Base-by-base conservation (phyloP, 2,113 vertebrate genomes). In the Cavia porcellus region DNA sequence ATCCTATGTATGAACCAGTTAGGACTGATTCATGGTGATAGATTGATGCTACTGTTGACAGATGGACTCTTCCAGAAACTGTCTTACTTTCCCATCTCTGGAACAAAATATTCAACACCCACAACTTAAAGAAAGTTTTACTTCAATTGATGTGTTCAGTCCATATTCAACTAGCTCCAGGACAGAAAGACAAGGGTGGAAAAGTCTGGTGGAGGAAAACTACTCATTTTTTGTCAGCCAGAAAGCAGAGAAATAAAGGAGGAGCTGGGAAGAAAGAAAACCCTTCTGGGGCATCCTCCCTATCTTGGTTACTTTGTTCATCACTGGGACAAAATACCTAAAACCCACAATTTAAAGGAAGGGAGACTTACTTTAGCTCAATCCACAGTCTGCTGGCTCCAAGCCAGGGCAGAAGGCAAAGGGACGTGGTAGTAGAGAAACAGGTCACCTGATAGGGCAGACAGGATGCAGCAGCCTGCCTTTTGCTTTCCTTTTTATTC, bases 11-110 rank as follows among this genome's bases (percentile, higher is more conserved):
- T 38, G 47, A 93, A 89, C n/a, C 82, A 28, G 19, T 45, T 42
- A 91, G 20, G 72, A 79, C 47, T 94, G 61, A 90, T 79, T 85
- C 45, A n/a, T 64, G 80, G 83, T 52, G 11, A 45, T 94, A 86
- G 45, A 52, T 66, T 75, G 72, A 86, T 66, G 52, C 24, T 72
- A 30, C 55, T 55, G 35, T 2, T 89, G 57, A 91, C 13, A 59
- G 55, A 19, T 82, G 1, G 42, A 55, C 38, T 62, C 85, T 82
- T 94, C 61, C 35, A 92, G 72, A 85, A 75, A 72, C 68, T 72
- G 70, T 42, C 70, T 75, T 42, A 45, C 72, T 75, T 45, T 42
- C 38, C 38, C 72, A 75, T 75, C 72, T 75, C 38, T 75, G 72
- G 38, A 42, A 75, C 74, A 75, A 75, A 45, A 45, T 75, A 14